These are phyloP conservation scores for Drosophila repletoides DNA, from an alignment of 1,140 invertebrate species.

Conservation along the genomic window DNA sequence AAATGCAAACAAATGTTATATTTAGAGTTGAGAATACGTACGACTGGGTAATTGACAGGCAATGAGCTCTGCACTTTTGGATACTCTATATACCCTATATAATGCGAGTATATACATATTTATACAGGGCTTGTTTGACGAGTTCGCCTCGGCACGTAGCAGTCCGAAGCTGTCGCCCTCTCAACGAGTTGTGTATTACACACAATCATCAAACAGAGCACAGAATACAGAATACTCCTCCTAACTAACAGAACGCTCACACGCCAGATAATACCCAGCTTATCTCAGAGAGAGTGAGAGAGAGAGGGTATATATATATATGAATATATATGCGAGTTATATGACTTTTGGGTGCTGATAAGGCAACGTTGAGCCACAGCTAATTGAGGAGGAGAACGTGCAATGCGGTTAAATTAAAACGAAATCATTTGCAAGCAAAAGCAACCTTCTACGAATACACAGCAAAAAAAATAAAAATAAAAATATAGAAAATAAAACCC, in stretches of 20 bases:
- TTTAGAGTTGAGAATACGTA: not conserved
- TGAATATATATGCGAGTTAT: constrained; percentile 43
- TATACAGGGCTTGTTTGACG: constrained; percentile 73
- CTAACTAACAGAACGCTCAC: constrained; percentile 10
- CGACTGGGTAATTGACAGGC: constrained; percentile 37
- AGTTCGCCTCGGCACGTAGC: constrained; percentile 71
- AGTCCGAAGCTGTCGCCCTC: constrained; percentile 67
- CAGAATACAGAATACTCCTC: constrained; percentile 7
- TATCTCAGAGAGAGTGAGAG: constrained; percentile 38
- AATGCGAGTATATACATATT: constrained; percentile 62
- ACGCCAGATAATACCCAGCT: constrained; percentile 54
- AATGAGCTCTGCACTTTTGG: constrained; percentile 35
- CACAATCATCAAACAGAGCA: constrained; percentile 61
- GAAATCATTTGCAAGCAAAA: constrained; percentile 74
- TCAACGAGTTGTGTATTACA: constrained; percentile 70
- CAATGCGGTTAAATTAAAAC: constrained; percentile 73
- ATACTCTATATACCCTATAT: constrained; percentile 3
- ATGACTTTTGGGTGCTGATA: constrained; percentile 76
- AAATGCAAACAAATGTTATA: constrained; percentile 63
- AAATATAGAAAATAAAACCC: too few species aligned
- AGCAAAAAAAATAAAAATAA: too few species aligned
- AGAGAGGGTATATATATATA: constrained; percentile 16
- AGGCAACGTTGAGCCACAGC: constrained; percentile 40
- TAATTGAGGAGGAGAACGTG: constrained; percentile 56
- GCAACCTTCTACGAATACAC: too few species aligned